These are phyloP conservation scores for Columba livia DNA, from an alignment of 2,113 vertebrate species.

Conservation along the genomic window DNA sequence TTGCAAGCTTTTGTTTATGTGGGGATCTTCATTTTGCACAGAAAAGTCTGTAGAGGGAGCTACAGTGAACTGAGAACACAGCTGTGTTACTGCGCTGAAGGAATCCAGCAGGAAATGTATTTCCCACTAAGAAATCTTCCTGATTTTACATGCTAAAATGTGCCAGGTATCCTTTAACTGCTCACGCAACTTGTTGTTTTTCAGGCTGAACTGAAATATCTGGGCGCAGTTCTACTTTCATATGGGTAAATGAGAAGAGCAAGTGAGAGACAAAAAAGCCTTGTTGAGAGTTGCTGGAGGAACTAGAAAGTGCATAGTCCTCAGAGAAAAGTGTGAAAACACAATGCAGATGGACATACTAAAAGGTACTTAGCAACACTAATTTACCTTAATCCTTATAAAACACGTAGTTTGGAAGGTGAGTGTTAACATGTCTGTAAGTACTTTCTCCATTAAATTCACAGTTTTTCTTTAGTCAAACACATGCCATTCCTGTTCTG, in stretches of 20 bases:
- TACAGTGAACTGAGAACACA: neutral
- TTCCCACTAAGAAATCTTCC: neutral
- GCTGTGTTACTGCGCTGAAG: neutral
- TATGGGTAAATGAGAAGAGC: neutral
- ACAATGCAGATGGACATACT: neutral
- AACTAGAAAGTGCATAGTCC: neutral
- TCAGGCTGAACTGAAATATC: neutral
- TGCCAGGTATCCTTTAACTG: neutral
- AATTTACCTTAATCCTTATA: conserved; percentile 84
- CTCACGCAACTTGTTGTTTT: neutral
- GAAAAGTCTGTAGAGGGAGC: neutral
- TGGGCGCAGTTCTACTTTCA: neutral
- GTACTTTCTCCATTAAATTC: conserved; percentile 76
- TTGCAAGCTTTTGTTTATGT: neutral
- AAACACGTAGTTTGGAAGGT: conserved; percentile 85
- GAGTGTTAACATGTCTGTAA: conserved; percentile 75
- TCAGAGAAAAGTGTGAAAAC: neutral
- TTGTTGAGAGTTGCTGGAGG: neutral
- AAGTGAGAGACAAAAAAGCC: neutral
- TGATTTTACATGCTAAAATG: neutral
- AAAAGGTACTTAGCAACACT: neutral
- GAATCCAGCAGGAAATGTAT: neutral
- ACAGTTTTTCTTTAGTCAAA: conserved; percentile 77
- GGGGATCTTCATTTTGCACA: neutral
- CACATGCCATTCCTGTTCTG: conserved; percentile 85